Base-by-base conservation (phyloP, 1,140 invertebrate genomes). In the Lasioglossum albipes region DNA sequence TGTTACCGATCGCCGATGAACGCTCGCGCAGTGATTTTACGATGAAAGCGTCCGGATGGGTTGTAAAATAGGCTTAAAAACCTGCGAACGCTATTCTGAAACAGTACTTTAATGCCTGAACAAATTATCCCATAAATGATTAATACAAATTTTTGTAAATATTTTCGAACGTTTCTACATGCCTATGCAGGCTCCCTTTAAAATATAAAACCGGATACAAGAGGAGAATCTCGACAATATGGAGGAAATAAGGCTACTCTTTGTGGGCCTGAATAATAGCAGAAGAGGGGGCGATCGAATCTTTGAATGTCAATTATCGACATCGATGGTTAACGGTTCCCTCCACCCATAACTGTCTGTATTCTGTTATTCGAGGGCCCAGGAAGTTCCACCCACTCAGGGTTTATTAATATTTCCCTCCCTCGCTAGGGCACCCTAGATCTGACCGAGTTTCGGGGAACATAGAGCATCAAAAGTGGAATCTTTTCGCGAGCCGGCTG, bases 321-420 rank as follows among this genome's bases (percentile, higher is more conserved):
- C 67, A 81, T 80, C 82, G 87, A 88, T 85, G 81, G 84, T 83
- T 90, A 90, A 90, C 89, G 89, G 89, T 89, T 69, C 85, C 42
- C 59, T 83, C 83, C 85, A 70, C 80, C 81, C 85, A 42, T 84
- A 87, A 86, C 83, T 87, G 71, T 87, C 82, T 66, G 70, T 85
- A 89, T 83, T 75, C 72, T 82, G 74, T 49, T 66, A 74, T 76
- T 41, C 45, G 45, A 82, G 71, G 42, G 13, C 85, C 82, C 89
- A 86, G 90, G 90, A 91, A 90, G 88, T 89, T 68, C 88, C 78
- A 80, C 88, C 83, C 88, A 88, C 84, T 81, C 76, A 80, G 75
- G 75, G 72, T 88, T 89, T 89, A 91, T 91, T 91, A 91, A 91
- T 91, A 89, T 90, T 90, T 89, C 87, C 74, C 67, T 75, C 73